A percentile compares a stretch with the other conserved stretches of the same genome.
Conservation (phyloP, 1,140 invertebrate species). For the Lerema accius region DNA sequence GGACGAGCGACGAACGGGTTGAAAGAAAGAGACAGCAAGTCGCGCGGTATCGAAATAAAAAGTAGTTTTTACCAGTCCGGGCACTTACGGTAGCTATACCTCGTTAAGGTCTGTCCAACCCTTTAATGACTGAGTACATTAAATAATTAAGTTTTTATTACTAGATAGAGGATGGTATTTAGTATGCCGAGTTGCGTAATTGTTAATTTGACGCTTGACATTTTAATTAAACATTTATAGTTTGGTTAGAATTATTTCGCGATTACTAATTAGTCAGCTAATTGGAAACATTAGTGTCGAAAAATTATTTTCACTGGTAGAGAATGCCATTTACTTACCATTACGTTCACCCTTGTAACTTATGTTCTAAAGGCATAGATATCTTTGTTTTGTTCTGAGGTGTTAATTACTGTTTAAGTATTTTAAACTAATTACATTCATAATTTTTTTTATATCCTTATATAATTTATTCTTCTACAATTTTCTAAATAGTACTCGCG, state of each 20-base stretch:
- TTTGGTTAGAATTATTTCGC: constrained; percentile 18
- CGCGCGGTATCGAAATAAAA: constrained; percentile 62
- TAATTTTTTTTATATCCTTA: no score
- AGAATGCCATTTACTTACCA: no score
- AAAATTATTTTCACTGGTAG: no score
- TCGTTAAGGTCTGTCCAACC: constrained; percentile 64
- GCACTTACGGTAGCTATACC: constrained; percentile 55
- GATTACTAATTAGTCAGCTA: constrained; percentile 19
- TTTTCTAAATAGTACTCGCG: no score
- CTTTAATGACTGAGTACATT: constrained; percentile 62
- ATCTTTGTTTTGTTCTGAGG: constrained; percentile 5
- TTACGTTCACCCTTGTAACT: no score
- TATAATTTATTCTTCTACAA: no score
- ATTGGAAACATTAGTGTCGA: constrained; percentile 4
- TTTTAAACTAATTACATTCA: no score
- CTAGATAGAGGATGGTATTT: constrained; percentile 25
- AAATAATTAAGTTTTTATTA: constrained; percentile 51
- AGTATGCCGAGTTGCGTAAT: constrained; percentile 20
- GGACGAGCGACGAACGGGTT: constrained; percentile 17
- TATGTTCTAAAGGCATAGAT: no score
- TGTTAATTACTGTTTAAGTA: constrained; percentile 14
- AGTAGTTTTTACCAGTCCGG: constrained; percentile 56
- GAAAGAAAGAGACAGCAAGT: constrained; percentile 41
- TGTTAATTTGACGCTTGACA: constrained; percentile 19
- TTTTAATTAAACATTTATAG: constrained; percentile 21